Conservation (phyloP, 2,888 invertebrate species). For the Lepidochitona cinerea region DNA sequence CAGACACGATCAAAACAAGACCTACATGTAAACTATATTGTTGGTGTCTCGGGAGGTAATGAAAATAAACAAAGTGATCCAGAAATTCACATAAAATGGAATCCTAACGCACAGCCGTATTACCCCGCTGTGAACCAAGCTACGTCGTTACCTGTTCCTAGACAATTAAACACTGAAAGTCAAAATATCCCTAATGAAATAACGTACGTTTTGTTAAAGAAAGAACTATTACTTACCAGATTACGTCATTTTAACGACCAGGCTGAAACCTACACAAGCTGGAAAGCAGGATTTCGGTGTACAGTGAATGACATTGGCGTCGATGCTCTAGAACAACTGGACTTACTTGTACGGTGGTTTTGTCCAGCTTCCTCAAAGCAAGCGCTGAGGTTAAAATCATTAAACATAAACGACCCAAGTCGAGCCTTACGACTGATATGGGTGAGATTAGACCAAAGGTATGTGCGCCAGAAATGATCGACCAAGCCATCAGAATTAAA, state of each 20-base stretch:
- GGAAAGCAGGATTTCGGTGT: constrained; percentile 28
- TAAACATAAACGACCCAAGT: constrained; percentile 13
- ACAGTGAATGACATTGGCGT: constrained; percentile 21
- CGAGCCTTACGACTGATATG: constrained; percentile 13
- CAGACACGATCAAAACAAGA: no score
- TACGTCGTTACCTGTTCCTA: no score
- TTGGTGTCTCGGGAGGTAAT: no score
- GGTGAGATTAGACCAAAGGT: constrained; percentile 21
- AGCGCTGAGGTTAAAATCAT: constrained; percentile 11
- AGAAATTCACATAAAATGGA: no score
- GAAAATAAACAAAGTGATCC: no score
- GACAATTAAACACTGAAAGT: no score
- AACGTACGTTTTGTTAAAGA: constrained; percentile 18
- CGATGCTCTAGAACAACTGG: constrained; percentile 20
- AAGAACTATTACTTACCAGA: constrained; percentile 24
- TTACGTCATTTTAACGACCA: constrained; percentile 26
- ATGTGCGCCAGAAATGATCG: constrained; percentile 20
- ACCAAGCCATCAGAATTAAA: constrained; percentile 11
- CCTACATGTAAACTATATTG: no score
- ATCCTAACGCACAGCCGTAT: no score
- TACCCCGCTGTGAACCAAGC: no score
- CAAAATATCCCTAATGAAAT: no score
- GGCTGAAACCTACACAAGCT: constrained; percentile 23
- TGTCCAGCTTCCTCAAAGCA: constrained; percentile 25
- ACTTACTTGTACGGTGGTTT: constrained; percentile 25